Conservation (phyloP, 1,140 invertebrate genomes). For the Agrilus planipennis region DNA sequence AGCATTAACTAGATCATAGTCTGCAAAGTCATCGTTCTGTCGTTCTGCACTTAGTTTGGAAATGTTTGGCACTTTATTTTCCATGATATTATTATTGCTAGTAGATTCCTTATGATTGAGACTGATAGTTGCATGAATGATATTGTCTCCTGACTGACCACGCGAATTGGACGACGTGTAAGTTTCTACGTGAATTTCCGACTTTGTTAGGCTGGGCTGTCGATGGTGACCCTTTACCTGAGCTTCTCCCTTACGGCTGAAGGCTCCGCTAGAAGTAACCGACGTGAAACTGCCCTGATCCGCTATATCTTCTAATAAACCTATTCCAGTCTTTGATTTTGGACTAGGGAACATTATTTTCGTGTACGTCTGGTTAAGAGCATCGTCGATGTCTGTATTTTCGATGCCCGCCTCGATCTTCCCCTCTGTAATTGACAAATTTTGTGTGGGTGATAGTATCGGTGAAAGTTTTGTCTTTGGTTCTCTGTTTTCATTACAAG, state of each 20-base stretch:
- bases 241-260: constrained; percentile 25
- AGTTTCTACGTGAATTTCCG: constrained; percentile 29
- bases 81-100: background rate
- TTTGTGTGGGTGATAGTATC: constrained; percentile 30
- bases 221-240: constrained; percentile 22
- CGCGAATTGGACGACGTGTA: constrained; percentile 16
- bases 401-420: background rate
- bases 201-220: constrained; percentile 45
- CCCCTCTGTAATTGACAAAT: constrained; percentile 26
- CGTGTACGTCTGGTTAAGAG: constrained; percentile 19
- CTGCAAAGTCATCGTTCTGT: constrained; percentile 1
- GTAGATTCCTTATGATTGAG: constrained; percentile 5
- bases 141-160: background rate
- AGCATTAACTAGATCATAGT: constrained; percentile 8
- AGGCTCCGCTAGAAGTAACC: constrained; percentile 31
- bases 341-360: constrained; percentile 26
- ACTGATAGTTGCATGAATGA: background rate
- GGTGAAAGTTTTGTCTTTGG: constrained; percentile 21
- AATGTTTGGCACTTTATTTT: background rate
- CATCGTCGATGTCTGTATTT: constrained; percentile 11
- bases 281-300: constrained; percentile 34
- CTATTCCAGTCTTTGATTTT: constrained; percentile 18
- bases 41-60: background rate
- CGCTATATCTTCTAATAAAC: constrained; percentile 15
- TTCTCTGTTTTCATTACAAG: no score